Evolutionary conservation across 2,797 vertebrate species (phyloP).

Genomic region (Oreonectes daqikongensis): DNA sequence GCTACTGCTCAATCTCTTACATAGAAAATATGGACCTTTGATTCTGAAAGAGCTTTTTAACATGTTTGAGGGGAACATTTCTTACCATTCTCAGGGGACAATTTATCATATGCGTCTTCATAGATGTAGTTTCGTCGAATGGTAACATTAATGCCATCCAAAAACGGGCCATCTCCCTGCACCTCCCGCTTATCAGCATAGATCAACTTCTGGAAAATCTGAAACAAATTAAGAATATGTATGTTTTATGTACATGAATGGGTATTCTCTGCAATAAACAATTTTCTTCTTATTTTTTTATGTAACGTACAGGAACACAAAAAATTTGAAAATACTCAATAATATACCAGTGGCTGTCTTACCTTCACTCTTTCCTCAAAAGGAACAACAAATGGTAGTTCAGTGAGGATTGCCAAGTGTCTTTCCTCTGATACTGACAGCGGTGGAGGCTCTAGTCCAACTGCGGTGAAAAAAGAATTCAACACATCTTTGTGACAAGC

Average conservation of each 20-base stretch:
- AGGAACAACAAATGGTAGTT: constrained; percentile 96
- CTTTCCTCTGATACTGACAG: constrained; percentile 96
- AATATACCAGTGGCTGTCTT: constrained; percentile 30
- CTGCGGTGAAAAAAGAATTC: constrained; percentile 67
- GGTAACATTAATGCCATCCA: constrained; percentile 94
- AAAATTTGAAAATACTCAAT: no score
- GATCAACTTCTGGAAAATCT: constrained; percentile 98
- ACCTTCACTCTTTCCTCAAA: constrained; percentile 99
- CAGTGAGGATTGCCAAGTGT: constrained; percentile 95
- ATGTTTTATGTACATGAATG: neutral
- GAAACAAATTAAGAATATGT: constrained; percentile 3
- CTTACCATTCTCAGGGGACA: constrained; percentile 97
- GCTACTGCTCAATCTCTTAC: no score
- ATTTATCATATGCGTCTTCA: constrained; percentile 97
- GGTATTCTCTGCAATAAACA: no score
- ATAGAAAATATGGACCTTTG: neutral
- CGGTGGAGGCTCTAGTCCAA: constrained; percentile 91
- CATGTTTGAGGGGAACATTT: constrained; percentile 1
- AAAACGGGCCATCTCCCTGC: constrained; percentile 94
- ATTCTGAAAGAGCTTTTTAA: neutral
- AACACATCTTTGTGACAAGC: neutral
- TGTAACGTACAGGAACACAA: no score
- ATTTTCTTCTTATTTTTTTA: no score
- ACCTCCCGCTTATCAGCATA: constrained; percentile 96
- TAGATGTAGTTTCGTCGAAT: constrained; percentile 99